phyloP scores from a whole-genome alignment of 2,888 invertebrate genomes.

The Laspeyria flexula region DNA sequence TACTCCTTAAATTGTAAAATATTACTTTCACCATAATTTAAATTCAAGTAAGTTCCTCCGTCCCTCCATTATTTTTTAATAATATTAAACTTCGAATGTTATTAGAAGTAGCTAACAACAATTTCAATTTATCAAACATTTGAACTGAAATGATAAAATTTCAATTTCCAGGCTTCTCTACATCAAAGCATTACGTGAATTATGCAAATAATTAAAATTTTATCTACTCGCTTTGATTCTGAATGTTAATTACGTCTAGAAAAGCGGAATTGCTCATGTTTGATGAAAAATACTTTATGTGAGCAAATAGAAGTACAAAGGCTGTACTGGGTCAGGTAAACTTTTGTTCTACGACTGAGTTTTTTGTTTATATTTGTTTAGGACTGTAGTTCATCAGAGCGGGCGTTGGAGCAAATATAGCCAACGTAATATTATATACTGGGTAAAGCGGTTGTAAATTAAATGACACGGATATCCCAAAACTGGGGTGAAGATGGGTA shows the following conservation, averaged over 20 bases:
- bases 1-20: too few relatives aligned
- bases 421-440: conserved; percentile 28
- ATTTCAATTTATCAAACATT: too few relatives aligned
- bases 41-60: too few relatives aligned
- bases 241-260: conserved; percentile 35
- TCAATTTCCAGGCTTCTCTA: background rate
- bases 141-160: conserved; percentile 15
- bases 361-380: conserved; percentile 69
- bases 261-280: conserved; percentile 22
- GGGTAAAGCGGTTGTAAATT: conserved; percentile 26
- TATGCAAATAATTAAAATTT: conserved; percentile 39
- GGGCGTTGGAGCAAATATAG: conserved; percentile 42
- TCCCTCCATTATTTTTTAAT: too few relatives aligned
- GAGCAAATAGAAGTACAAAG: conserved; percentile 26
- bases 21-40: too few relatives aligned
- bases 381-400: conserved; percentile 67
- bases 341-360: conserved; percentile 45
- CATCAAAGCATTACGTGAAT: conserved; percentile 26
- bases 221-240: conserved; percentile 23
- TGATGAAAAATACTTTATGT: conserved; percentile 31
- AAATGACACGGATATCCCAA: conserved; percentile 27
- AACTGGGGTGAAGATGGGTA: conserved; percentile 11
- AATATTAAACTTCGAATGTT: too few relatives aligned
- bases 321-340: conserved; percentile 54
- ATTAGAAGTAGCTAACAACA: too few relatives aligned